Evolutionary conservation across 1,140 invertebrate species (phyloP), one percentile per base, ranked within the genome.

Genomic region (Drosophila orosa): DNA sequence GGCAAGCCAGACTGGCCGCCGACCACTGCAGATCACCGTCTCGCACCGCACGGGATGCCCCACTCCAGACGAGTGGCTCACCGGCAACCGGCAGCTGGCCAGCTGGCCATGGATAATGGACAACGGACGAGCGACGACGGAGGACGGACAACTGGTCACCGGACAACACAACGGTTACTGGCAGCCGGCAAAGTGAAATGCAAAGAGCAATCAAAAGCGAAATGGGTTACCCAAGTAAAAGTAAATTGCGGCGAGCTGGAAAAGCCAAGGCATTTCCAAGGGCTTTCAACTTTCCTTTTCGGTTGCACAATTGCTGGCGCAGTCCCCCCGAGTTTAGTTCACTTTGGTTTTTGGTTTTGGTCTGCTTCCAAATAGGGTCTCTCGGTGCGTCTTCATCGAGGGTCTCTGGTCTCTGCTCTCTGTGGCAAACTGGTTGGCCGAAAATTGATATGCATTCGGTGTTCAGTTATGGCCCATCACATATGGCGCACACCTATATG

Each of bases 211-310:
- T 87, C 85, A 86, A 86, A 85, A 87, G 74, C 78, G 78, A 85
- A 77, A 86, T 83, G 80, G 82, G 82, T 86, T 86, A 74, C 39
- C 67, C 76, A 83, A 83, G 82, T 86, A 86, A 86, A 86, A 86
- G 82, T 87, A 82, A 86, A 81, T 76, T 86, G 82, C 75, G 67
- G 57, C 80, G 33, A 31, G 44, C 31, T 50, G 71, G 60, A 57
- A 55, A 74, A 63, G 19, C 54, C 42, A n/a, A 27, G 55, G 69
- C 56, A 58, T 76, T 58, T 76, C 62, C 63, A 59, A 24, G 35
- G 66, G 80, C 83, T 87, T 78, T 63, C 65, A 89, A 86, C 83
- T 86, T 86, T 86, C 84, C 83, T 72, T 86, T 86, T 86, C 84
- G 31, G 71, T 87, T 86, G 79, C 82, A 86, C 82, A 86, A 86